Conservation (phyloP, 2,888 invertebrate species). For the Candidula unifasciata region DNA sequence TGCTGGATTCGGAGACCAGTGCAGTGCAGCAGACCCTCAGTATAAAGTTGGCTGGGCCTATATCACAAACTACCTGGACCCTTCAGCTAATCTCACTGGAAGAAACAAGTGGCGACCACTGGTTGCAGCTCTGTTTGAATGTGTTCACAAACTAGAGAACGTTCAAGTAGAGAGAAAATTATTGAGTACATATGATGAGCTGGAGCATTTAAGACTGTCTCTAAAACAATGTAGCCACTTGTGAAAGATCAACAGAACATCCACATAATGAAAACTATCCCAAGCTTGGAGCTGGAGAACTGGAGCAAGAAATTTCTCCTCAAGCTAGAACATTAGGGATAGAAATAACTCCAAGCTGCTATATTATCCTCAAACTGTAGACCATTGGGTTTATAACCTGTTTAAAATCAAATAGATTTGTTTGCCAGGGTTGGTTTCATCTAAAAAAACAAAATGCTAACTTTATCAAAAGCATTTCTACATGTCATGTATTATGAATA, state of each 20-base stretch:
- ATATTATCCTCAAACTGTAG: no score
- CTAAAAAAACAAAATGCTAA: no score
- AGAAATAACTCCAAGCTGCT: no score
- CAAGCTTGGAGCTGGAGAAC: no score
- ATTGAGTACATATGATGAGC: slow-evolving; percentile 24
- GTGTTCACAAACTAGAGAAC: slow-evolving; percentile 62
- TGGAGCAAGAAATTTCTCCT: no score
- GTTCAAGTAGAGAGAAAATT: slow-evolving; percentile 51
- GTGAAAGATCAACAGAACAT: slow-evolving; percentile 16
- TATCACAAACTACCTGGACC: slow-evolving; percentile 73
- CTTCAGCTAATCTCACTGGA: slow-evolving; percentile 55
- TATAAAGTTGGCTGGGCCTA: slow-evolving; percentile 77
- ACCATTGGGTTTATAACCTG: no score
- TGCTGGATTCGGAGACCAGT: slow-evolving; percentile 78
- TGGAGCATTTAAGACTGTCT: slow-evolving; percentile 13
- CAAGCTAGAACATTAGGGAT: no score
- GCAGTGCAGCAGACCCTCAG: slow-evolving; percentile 74
- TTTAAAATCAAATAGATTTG: no score
- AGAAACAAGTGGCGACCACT: slow-evolving; percentile 62
- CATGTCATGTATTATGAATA: no score
- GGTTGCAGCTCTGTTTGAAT: slow-evolving; percentile 62
- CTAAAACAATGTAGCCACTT: slow-evolving; percentile 28
- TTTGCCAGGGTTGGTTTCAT: no score
- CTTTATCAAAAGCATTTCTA: no score
- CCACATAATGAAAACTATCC: no score